Evolutionary conservation across 1,140 invertebrate species (phyloP).

Genomic region (Macrostomum lignano): DNA sequence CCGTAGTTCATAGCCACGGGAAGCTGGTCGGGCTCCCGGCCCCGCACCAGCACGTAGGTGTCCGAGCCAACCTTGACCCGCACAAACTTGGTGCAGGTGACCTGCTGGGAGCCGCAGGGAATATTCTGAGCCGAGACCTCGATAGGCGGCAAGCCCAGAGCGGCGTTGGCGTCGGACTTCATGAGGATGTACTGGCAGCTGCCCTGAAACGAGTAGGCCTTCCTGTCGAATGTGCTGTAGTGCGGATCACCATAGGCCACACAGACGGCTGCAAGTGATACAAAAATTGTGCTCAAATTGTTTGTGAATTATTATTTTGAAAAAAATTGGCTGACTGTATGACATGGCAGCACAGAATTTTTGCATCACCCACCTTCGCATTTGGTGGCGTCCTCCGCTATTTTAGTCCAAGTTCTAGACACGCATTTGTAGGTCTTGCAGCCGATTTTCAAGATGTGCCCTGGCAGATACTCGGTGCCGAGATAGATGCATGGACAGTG

Average conservation of each 20-base stretch:
- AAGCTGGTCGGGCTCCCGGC: background rate
- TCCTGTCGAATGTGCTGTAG: conserved; percentile 47
- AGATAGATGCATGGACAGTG: conserved; percentile 2
- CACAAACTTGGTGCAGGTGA: conserved; percentile 4
- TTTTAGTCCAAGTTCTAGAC: no score
- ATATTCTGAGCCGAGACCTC: background rate
- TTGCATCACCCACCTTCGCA: no score
- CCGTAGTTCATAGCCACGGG: background rate
- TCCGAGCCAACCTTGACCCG: background rate
- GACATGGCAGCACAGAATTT: no score
- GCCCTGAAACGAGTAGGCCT: conserved; percentile 48
- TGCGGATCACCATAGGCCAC: conserved; percentile 26
- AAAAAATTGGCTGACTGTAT: no score
- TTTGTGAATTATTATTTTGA: no score
- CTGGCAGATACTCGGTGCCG: background rate
- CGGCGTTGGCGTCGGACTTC: background rate
- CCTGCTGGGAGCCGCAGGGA: conserved; percentile 2
- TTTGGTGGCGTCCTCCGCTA: no score
- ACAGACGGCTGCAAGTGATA: conserved; percentile 3
- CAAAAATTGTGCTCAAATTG: no score
- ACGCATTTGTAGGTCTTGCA: no score
- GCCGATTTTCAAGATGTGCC: background rate
- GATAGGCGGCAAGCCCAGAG: background rate
- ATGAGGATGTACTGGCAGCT: conserved; percentile 42
- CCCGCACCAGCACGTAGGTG: background rate